Base-by-base conservation (phyloP, 1,140 invertebrate genomes). In the Panulirus ornatus region DNA sequence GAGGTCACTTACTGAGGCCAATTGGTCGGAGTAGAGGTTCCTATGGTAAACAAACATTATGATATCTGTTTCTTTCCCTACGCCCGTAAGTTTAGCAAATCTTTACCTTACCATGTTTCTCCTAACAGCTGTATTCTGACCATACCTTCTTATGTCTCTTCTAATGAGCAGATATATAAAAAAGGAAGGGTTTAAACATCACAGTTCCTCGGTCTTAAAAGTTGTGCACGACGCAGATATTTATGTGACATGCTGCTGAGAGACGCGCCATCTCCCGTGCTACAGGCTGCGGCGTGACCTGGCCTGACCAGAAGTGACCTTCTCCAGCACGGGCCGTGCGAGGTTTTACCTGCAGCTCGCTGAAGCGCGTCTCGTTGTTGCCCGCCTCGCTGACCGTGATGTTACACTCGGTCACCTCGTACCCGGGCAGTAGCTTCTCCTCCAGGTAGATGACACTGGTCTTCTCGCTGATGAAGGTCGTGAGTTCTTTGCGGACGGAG, bases 361-460 rank as follows among this genome's bases (percentile, higher is more conserved):
- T 75, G 47, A 36, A 76, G 1, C 47, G 70, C 9, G 84, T 86
- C 84, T 86, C 84, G 70, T 86, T 86, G 84, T 71, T 86, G 70
- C 84, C 84, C 0, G 42, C 30, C 1, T 86, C 84, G 2, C 27
- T 76, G 16, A 76, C 36, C 9, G 42, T n/a, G 1, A 76, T 30
- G 9, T 40, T 36, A 11, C 47, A 76, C 38, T 76, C 1, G 38
- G 70, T 76, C 30, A 86, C 84, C 30, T 76, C 51, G 58, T 66
- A 88, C 22, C 42, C 63, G n/a, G 86, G 76, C 14, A 88, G 42
- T n/a, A 47, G 34, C 42, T 36, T 81, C 58, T 79, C 75, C 42
- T 88, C 86, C 76, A 81, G 22, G n/a, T 88, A 88, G 1, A 70
- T 27, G 6, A 88, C 44, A 2, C 34, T 51, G 8, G 78, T 30